Conservation (phyloP, 53 echinoderm and acorn worm genomes). For the Henricia sp. region DNA sequence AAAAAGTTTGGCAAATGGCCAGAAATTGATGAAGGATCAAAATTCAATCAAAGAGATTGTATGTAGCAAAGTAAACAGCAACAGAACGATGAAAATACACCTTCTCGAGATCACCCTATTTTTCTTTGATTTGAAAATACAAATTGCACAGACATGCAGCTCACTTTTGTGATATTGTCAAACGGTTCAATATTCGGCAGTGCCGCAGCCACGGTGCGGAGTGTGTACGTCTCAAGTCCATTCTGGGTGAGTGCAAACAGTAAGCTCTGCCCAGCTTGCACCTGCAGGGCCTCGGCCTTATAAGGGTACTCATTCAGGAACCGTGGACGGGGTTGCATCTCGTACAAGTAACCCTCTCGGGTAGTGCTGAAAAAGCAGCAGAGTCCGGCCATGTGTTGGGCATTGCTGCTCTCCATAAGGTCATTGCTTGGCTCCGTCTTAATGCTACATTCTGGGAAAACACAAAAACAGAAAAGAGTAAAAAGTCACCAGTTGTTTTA, state of each 20-base stretch:
- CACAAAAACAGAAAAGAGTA: neutral
- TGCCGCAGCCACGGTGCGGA: slow-evolving; percentile 75
- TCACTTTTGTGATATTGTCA: slow-evolving; percentile 67
- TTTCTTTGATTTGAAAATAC: neutral
- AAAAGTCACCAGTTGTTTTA: too few relatives aligned
- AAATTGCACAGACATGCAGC: too few relatives aligned
- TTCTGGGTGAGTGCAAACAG: slow-evolving; percentile 81
- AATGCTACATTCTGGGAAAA: neutral
- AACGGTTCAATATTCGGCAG: slow-evolving; percentile 61
- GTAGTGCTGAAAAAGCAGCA: slow-evolving; percentile 73
- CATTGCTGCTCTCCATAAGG: slow-evolving; percentile 38
- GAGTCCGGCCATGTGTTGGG: slow-evolving; percentile 36
- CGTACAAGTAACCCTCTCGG: slow-evolving; percentile 69
- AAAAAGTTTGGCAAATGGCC: too few relatives aligned
- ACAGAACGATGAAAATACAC: neutral
- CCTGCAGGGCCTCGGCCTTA: slow-evolving; percentile 65
- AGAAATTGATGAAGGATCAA: too few relatives aligned
- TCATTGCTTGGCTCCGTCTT: slow-evolving; percentile 23
- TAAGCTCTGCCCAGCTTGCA: slow-evolving; percentile 45
- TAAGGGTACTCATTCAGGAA: slow-evolving; percentile 71
- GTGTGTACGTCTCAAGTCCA: slow-evolving; percentile 82
- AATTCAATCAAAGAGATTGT: too few relatives aligned
- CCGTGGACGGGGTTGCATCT: slow-evolving; percentile 59
- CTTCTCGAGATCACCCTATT: neutral
- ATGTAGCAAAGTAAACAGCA: too few relatives aligned